Evolutionary conservation across 1,140 invertebrate genomes (phyloP).

Genomic region (Eupeodes corollae): DNA sequence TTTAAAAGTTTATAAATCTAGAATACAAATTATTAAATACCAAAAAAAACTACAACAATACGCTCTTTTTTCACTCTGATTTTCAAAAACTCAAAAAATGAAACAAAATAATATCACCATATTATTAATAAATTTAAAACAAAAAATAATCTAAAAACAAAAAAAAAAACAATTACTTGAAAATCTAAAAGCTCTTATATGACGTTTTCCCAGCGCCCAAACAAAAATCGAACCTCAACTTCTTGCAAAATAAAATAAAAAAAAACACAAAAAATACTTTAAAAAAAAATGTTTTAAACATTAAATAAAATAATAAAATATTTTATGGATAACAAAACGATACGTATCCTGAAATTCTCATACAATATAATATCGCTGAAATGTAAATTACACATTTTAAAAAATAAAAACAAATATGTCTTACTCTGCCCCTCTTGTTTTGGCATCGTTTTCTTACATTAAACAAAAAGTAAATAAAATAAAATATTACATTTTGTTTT

Average conservation of each 20-base stretch:
- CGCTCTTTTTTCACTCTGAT: slow-evolving; percentile 7
- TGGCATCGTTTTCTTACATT: slow-evolving; percentile 5
- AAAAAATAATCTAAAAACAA: slow-evolving; percentile 8
- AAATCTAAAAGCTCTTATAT: too few species aligned
- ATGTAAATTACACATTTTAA: background rate
- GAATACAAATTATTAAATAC: slow-evolving; percentile 4
- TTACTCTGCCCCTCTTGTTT: slow-evolving; percentile 1
- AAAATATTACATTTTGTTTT: slow-evolving; percentile 13
- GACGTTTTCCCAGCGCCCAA: slow-evolving; percentile 44
- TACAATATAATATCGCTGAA: background rate
- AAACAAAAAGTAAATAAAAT: slow-evolving; percentile 13
- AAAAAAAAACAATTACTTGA: slow-evolving; percentile 7
- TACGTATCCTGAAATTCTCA: slow-evolving; percentile 12
- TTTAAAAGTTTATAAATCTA: slow-evolving; percentile 14
- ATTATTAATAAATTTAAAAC: slow-evolving; percentile 11
- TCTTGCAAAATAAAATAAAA: slow-evolving; percentile 50
- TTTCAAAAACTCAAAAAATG: too few species aligned
- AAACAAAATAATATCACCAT: background rate
- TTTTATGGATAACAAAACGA: slow-evolving; percentile 5
- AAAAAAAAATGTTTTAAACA: slow-evolving; percentile 2
- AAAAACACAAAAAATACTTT: slow-evolving; percentile 9
- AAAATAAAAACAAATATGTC: background rate
- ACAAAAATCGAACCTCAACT: slow-evolving; percentile 92
- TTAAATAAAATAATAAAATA: slow-evolving; percentile 16
- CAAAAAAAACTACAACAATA: slow-evolving; percentile 2